Evolutionary conservation across 2,797 vertebrate species (phyloP).

Genomic region (Neosalanx taihuensis): DNA sequence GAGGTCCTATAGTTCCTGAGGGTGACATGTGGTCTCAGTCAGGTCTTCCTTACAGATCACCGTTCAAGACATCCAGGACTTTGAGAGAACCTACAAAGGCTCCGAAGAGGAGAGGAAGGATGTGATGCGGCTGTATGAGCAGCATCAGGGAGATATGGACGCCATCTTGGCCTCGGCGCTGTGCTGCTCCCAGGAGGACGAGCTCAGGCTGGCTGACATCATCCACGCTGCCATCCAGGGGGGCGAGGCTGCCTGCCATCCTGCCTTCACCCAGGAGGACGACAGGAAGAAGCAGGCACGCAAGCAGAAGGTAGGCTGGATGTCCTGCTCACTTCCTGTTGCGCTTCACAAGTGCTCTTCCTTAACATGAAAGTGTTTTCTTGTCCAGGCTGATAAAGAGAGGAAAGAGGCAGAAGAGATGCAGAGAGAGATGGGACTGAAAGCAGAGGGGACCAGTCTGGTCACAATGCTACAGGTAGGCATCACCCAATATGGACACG

Average conservation of each 20-base stretch:
- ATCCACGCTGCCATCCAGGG: conserved; percentile 75
- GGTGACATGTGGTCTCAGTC: background rate
- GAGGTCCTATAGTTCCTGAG: too few species aligned
- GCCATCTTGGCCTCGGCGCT: conserved; percentile 75
- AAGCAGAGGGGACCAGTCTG: conserved; percentile 70
- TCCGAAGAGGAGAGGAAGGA: conserved; percentile 83
- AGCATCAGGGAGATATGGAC: conserved; percentile 85
- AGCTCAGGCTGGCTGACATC: conserved; percentile 79
- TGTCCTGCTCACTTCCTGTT: conserved; percentile 6
- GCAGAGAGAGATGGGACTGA: conserved; percentile 74
- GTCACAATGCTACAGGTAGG: conserved; percentile 80
- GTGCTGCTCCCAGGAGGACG: conserved; percentile 76
- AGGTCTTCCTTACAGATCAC: conserved; percentile 70
- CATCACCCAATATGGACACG: background rate
- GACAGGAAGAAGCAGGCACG: conserved; percentile 76
- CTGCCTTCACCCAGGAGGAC: conserved; percentile 74
- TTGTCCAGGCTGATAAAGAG: conserved; percentile 80
- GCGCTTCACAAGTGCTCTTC: background rate
- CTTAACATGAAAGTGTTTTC: background rate
- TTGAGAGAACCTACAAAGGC: conserved; percentile 80
- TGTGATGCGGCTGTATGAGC: conserved; percentile 77
- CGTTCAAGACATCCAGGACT: conserved; percentile 81
- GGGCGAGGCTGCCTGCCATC: conserved; percentile 70
- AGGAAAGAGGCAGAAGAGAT: conserved; percentile 80
- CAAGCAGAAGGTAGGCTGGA: conserved; percentile 73